Conservation (phyloP, 2,888 invertebrate genomes). For the Dynastes tityus region DNA sequence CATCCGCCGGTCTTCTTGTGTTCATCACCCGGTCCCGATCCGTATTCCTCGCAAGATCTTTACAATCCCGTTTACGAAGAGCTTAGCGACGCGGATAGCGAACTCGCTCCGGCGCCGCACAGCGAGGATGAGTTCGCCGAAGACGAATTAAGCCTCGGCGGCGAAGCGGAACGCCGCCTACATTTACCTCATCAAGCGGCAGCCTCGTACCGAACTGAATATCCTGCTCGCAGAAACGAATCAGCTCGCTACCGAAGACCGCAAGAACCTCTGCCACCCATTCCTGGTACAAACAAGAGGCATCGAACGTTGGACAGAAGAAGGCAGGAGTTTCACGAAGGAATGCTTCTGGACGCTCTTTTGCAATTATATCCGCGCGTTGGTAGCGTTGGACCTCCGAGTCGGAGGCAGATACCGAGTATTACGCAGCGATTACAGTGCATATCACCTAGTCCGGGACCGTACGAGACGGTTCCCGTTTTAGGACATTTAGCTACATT, state of each 20-base stretch:
- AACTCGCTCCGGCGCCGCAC: conserved; percentile 74
- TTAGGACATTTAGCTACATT: conserved; percentile 77
- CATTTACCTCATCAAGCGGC: conserved; percentile 68
- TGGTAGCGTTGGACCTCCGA: conserved; percentile 76
- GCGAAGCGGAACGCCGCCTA: conserved; percentile 66
- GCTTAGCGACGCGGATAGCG: conserved; percentile 78
- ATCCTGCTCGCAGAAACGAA: conserved; percentile 67
- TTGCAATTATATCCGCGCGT: conserved; percentile 82
- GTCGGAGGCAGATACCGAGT: conserved; percentile 66
- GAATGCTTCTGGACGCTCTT: conserved; percentile 83
- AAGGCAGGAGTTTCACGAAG: conserved; percentile 85
- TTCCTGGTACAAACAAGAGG: conserved; percentile 73
- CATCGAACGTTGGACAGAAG: conserved; percentile 73
- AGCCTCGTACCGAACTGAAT: conserved; percentile 57
- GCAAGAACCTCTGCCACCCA: conserved; percentile 75
- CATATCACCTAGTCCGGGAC: conserved; percentile 69
- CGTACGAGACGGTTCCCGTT: conserved; percentile 82
- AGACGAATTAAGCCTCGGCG: conserved; percentile 81
- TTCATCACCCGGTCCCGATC: conserved; percentile 79
- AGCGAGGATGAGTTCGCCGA: conserved; percentile 91
- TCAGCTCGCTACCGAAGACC: conserved; percentile 74
- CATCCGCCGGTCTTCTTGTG: conserved; percentile 82
- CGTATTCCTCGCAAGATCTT: conserved; percentile 76
- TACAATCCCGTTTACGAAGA: conserved; percentile 90
- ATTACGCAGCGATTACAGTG: conserved; percentile 69